Base-by-base conservation (phyloP, 2,797 vertebrate species). In the Gouania willdenowi region DNA sequence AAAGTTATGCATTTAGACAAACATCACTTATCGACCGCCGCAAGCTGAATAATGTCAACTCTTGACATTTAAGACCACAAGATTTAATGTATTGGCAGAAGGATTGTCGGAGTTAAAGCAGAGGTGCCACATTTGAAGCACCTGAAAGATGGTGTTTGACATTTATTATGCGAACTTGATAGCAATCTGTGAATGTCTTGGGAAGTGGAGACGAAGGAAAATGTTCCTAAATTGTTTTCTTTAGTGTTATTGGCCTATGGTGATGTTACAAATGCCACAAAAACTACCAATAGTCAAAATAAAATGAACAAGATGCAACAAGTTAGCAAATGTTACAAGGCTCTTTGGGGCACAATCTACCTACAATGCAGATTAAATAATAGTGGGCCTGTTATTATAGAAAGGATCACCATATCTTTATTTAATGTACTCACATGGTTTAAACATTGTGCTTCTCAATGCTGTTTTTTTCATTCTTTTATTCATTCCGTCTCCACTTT, bases 371-470 rank as follows among this genome's bases (percentile, higher is more conserved):
- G 60, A 37, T 79, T 71, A 73, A 71, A 76, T 56, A 82, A 81
- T 81, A 78, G 60, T 66, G 53, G 63, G 59, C 80, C 53, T 57
- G 69, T 50, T 80, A 72, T 77, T 71, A 72, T 68, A 64, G 58
- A 66, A 48, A 79, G 66, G 70, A 68, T 71, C 77, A 77, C 62
- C 55, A 63, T 29, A 75, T 68, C 75, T 53, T 39, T 46, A 46
- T 53, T 39, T 46, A 46, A 59, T 71, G 61, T 56, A 74, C 75
- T 58, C 13, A 17, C 63, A 53, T 16, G 31, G 47, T 60, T 48
- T 61, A 43, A 56, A 29, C 21, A 20, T 32, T 33, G 60, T 15
- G 29, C 11, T 20, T 69, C 34, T 54, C 41, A 53, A 68, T 50
- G 45, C 57, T 61, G 42, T 64, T 72, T 69, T 61, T 3, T n/a